Conservation (phyloP, 2,113 vertebrate genomes). For the Pterocles orientalis region DNA sequence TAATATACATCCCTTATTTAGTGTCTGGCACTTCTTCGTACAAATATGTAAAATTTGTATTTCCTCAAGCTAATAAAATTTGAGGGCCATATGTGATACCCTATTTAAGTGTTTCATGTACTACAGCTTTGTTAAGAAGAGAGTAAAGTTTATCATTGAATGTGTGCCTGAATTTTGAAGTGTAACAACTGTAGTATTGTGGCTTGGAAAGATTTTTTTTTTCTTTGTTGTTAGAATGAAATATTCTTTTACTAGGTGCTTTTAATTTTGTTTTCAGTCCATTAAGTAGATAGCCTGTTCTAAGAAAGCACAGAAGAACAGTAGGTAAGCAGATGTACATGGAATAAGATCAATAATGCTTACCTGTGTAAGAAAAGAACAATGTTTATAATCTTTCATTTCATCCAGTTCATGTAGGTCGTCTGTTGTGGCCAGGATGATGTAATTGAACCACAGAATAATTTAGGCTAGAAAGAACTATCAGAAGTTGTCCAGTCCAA, state of each 20-base stretch:
- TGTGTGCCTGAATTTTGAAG: not conserved
- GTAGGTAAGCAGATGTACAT: not conserved
- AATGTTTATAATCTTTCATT: not conserved
- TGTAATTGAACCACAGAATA: not conserved
- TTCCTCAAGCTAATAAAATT: not conserved
- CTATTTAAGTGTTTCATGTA: not conserved
- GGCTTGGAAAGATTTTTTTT: not conserved
- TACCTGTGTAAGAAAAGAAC: not conserved
- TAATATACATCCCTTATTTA: not conserved
- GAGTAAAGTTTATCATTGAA: not conserved
- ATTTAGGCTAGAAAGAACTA: not conserved
- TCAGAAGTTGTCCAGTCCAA: not conserved
- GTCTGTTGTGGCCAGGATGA: not conserved
- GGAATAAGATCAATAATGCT: not conserved
- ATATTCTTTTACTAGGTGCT: not conserved
- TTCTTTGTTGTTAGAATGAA: not conserved
- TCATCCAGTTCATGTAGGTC: not conserved
- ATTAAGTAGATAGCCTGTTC: not conserved
- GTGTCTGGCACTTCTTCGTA: not conserved
- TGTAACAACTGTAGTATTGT: not conserved
- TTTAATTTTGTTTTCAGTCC: not conserved
- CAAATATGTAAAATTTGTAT: not conserved
- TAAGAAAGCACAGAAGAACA: not conserved
- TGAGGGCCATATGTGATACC: not conserved
- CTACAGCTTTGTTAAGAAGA: not conserved